These are phyloP conservation scores for Acanthopagrus latus DNA, from an alignment of 2,797 vertebrate genomes.

Conservation along the genomic window DNA sequence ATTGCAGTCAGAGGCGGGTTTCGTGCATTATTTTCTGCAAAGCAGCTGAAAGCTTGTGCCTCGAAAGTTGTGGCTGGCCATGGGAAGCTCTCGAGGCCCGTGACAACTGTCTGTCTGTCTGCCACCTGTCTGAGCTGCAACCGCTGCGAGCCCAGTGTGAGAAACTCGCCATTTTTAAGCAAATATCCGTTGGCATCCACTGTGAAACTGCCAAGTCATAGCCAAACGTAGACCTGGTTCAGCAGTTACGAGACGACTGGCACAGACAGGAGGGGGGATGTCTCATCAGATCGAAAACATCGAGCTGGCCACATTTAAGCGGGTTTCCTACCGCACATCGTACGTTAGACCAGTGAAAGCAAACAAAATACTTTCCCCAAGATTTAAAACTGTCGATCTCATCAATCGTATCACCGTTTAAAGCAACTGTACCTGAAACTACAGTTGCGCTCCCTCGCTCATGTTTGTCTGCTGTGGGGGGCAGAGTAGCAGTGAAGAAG, in stretches of 20 bases:
- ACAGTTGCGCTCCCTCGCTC: neutral
- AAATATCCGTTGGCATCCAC: conserved; percentile 17
- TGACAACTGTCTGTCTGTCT: conserved; percentile 16
- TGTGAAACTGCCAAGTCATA: conserved; percentile 71
- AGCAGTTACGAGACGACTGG: conserved; percentile 24
- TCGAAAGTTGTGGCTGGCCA: conserved; percentile 9
- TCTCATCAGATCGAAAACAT: conserved; percentile 65
- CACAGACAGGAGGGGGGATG: neutral
- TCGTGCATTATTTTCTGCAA: neutral
- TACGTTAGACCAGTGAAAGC: conserved; percentile 71
- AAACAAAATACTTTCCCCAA: conserved; percentile 20
- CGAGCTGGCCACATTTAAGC: conserved; percentile 44
- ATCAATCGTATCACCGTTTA: conserved; percentile 18
- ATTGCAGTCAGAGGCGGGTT: neutral
- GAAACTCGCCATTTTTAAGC: conserved; percentile 35
- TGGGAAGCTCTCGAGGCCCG: neutral
- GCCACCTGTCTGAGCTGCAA: conserved; percentile 30
- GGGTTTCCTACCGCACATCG: conserved; percentile 57
- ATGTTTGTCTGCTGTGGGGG: conserved; percentile 2
- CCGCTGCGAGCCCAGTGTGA: conserved; percentile 25
- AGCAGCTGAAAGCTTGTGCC: neutral
- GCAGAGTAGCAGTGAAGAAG: conserved; percentile 1
- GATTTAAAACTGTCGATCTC: conserved; percentile 15
- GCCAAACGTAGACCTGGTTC: conserved; percentile 3
- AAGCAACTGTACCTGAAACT: neutral